Evolutionary conservation across 1,140 invertebrate species (phyloP).

Genomic region (Anastrepha ludens): DNA sequence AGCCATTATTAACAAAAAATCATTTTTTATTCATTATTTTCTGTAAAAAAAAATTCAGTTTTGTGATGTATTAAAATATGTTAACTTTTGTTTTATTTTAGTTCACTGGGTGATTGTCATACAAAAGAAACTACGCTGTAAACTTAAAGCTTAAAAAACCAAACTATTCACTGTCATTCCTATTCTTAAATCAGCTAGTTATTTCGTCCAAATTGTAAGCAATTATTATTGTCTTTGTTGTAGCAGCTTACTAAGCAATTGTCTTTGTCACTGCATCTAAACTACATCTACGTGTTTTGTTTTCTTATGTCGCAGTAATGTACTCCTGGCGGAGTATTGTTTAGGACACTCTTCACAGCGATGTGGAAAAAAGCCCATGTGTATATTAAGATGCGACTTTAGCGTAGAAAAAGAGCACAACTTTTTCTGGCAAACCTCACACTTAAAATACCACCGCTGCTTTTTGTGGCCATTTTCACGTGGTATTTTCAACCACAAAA

Average conservation of each 20-base stretch:
- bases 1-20: too few species aligned
- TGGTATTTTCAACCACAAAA: conserved; percentile 43
- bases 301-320: neutral
- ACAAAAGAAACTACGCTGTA: too few species aligned
- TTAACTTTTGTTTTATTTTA: too few species aligned
- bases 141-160: too few species aligned
- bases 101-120: too few species aligned
- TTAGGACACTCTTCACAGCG: conserved; percentile 38
- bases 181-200: neutral
- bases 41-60: too few species aligned
- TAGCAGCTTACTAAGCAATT: neutral
- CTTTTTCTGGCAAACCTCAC: conserved; percentile 26
- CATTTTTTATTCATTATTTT: too few species aligned
- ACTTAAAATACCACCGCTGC: conserved; percentile 41
- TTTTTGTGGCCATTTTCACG: neutral
- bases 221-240: too few species aligned
- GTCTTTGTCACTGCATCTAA: neutral
- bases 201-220: neutral
- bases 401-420: conserved; percentile 19
- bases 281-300: neutral
- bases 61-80: too few species aligned
- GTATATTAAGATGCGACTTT: conserved; percentile 52
- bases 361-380: conserved; percentile 45
- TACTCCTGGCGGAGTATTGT: neutral
- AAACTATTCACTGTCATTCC: too few species aligned